These are phyloP conservation scores for Ammodytes dubius DNA, from an alignment of 2,113 vertebrate genomes.

Conservation along the genomic window DNA sequence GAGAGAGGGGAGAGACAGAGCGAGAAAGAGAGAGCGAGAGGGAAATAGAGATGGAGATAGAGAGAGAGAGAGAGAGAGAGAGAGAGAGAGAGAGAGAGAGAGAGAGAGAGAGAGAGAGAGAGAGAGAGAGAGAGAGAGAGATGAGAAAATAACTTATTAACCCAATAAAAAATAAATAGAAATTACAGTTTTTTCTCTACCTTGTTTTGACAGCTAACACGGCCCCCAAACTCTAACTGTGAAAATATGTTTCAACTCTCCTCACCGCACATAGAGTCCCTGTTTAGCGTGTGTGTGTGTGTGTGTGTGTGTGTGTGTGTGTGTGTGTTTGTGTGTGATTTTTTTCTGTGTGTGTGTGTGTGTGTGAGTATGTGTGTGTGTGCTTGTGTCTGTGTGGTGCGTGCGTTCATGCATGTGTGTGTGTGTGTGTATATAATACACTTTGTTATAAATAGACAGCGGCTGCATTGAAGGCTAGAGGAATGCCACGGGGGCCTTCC, in stretches of 20 bases:
- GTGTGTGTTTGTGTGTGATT: too few species aligned
- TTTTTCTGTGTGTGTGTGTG: too few species aligned
- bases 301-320: not conserved
- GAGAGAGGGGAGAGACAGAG: too few species aligned
- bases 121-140: not conserved
- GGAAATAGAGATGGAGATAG: not conserved
- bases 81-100: too few species aligned
- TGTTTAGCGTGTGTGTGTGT: not conserved
- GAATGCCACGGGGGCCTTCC: conserved; percentile 12
- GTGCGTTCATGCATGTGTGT: too few species aligned
- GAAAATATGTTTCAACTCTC: not conserved
- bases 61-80: not conserved
- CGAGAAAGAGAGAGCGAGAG: not conserved
- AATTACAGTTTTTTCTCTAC: too few species aligned
- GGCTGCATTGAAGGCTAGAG: not conserved
- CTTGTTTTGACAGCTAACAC: conserved; percentile 2
- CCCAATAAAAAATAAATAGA: too few species aligned
- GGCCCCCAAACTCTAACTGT: not conserved
- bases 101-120: too few species aligned
- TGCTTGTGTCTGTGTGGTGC: too few species aligned
- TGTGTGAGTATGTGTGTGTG: too few species aligned
- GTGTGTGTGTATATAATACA: not conserved
- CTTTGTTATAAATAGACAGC: conserved; percentile 33
- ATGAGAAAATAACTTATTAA: too few species aligned
- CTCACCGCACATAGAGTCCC: not conserved